Percentiles rank a stretch among this genome's conserved stretches.
Conservation (phyloP, 2,797 vertebrate genomes). For the Sebastolobus altivelis region DNA sequence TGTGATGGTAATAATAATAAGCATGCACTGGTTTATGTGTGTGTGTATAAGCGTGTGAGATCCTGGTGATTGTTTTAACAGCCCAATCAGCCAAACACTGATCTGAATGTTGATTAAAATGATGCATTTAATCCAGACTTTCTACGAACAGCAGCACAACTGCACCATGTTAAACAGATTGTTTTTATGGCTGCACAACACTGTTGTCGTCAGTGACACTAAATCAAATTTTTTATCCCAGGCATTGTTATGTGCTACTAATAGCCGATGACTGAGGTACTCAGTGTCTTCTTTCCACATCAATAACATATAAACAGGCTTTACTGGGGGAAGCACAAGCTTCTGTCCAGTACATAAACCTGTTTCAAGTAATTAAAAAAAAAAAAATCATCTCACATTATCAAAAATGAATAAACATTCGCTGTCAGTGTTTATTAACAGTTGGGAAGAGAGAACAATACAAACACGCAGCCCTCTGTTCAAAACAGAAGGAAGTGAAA, state of each 20-base stretch:
- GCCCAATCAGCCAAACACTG: slow-evolving; percentile 20
- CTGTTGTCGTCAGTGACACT: background rate
- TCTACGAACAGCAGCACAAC: slow-evolving; percentile 10
- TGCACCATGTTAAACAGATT: slow-evolving; percentile 16
- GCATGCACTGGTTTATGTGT: slow-evolving; percentile 8
- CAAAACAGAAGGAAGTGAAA: background rate
- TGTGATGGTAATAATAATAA: slow-evolving; percentile 16
- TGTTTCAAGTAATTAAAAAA: slow-evolving; percentile 12
- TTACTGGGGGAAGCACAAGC: slow-evolving; percentile 1
- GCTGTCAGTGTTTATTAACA: slow-evolving; percentile 30
- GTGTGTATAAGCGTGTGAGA: background rate
- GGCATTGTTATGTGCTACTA: background rate
- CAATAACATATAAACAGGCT: slow-evolving; percentile 8
- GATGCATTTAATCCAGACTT: slow-evolving; percentile 12
- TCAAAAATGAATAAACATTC: slow-evolving; percentile 37
- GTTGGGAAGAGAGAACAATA: slow-evolving; percentile 8
- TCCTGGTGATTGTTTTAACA: slow-evolving; percentile 19
- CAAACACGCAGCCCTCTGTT: slow-evolving; percentile 19
- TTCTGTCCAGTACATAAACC: slow-evolving; percentile 18
- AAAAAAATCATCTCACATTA: slow-evolving; percentile 19
- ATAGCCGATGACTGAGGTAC: slow-evolving; percentile 6
- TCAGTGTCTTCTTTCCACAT: background rate
- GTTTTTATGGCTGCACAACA: slow-evolving; percentile 11
- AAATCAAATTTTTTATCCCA: slow-evolving; percentile 20
- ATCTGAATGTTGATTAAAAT: slow-evolving; percentile 26